Base-by-base conservation (phyloP, 2,113 vertebrate genomes). In the Bufo gargarizans region DNA sequence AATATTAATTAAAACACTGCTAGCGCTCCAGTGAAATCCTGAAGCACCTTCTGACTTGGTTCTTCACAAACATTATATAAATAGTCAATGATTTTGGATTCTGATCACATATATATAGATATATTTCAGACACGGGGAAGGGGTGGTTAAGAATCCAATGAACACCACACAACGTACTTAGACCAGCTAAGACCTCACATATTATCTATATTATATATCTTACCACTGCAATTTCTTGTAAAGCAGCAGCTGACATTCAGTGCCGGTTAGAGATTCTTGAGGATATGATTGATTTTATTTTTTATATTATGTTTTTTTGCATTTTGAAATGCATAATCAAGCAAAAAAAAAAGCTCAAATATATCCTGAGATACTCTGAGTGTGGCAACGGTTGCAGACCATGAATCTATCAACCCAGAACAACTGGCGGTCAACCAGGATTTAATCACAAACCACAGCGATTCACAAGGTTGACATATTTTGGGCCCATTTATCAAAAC, bases 181-280 rank as follows among this genome's bases (percentile, higher is more conserved):
- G 87, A 84, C 87, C 87, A 88, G 87, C 87, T 88, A 88, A 84
- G 87, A 84, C 72, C 58, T 88, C 71, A 88, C 55, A 77, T 20
- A 20, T 80, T 65, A 7, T 47, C 77, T 69, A 87, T 80, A 71
- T 22, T 80, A 55, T 33, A 85, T 88, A 82, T 63, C 33, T 76
- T 50, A 78, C 72, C 72, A 77, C 72, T 77, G 58, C 45, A 77
- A 58, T 12, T 67, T 88, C 59, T 88, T 88, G 81, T 61, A 61
- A 84, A 84, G 71, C 59, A 88, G 71, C 56, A 50, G 61, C 69
- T 65, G 58, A 88, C 80, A 88, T 77, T 82, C 87, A 88, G 55
- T 19, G 87, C 79, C 59, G 71, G 82, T 88, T 22, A 83, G 16
- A 74, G 87, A 88, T 88, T 88, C 87, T 84, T 76, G 59, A 84